Evolutionary conservation across 2,888 invertebrate genomes (phyloP).

Genomic region (Zaprionus bogoriensis): DNA sequence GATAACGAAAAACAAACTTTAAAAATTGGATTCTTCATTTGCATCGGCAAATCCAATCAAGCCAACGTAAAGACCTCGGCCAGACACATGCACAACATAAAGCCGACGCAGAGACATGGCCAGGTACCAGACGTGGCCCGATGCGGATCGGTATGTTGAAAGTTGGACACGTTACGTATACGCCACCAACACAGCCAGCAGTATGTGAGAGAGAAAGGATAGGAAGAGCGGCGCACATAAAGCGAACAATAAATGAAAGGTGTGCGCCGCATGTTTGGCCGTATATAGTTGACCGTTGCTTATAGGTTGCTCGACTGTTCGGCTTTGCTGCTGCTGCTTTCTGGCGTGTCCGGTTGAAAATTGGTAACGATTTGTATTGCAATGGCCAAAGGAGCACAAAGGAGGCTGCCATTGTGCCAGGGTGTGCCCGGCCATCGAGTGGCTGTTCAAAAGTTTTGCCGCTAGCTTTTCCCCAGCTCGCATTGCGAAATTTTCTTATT

Average conservation of each 20-base stretch:
- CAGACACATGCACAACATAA: slow-evolving; percentile 75
- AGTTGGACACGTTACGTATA: slow-evolving; percentile 28
- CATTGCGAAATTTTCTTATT: slow-evolving; percentile 67
- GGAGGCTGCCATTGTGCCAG: slow-evolving; percentile 51
- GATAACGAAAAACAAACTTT: slow-evolving; percentile 81
- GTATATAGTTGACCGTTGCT: slow-evolving; percentile 75
- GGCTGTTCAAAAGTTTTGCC: slow-evolving; percentile 61
- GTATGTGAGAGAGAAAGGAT: background rate
- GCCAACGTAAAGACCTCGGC: slow-evolving; percentile 76
- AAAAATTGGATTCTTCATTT: slow-evolving; percentile 81
- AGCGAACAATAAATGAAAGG: slow-evolving; percentile 71
- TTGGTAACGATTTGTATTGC: slow-evolving; percentile 78
- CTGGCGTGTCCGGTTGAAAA: slow-evolving; percentile 65
- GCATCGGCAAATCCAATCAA: slow-evolving; percentile 81
- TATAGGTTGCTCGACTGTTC: slow-evolving; percentile 47
- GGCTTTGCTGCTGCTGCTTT: slow-evolving; percentile 30
- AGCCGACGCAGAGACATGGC: slow-evolving; percentile 49
- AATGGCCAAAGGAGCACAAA: slow-evolving; percentile 50
- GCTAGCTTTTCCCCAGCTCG: slow-evolving; percentile 3
- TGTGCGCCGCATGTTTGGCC: slow-evolving; percentile 71
- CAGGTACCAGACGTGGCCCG: slow-evolving; percentile 11
- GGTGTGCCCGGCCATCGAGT: slow-evolving; percentile 4
- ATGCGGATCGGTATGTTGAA: slow-evolving; percentile 20
- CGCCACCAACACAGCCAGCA: slow-evolving; percentile 12
- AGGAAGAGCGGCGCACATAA: slow-evolving; percentile 20